phyloP scores from a whole-genome alignment of 2,113 vertebrate species.

The Cranoglanis bouderius region DNA sequence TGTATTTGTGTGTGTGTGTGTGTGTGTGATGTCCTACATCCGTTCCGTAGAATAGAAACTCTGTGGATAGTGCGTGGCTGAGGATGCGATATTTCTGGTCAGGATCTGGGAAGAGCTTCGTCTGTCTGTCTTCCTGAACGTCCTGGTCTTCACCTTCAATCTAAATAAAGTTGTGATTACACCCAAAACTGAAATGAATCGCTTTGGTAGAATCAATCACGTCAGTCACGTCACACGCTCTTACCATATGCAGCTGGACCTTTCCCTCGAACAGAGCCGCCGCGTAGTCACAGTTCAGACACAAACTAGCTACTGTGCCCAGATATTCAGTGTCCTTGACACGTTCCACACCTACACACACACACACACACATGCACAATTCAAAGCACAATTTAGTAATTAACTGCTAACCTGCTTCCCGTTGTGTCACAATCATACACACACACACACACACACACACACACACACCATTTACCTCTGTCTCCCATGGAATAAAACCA shows the following conservation, averaged over 20 bases:
- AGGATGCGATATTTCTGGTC: conserved; percentile 86
- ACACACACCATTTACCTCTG: conserved; percentile 70
- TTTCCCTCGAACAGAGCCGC: conserved; percentile 94
- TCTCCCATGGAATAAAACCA: conserved; percentile 93
- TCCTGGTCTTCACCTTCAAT: conserved; percentile 84
- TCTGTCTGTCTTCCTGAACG: conserved; percentile 86
- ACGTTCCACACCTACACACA: conserved; percentile 78
- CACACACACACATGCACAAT: conserved; percentile 16
- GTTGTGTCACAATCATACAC: not conserved
- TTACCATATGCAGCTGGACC: conserved; percentile 95
- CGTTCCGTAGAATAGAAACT: conserved; percentile 96
- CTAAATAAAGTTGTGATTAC: conserved; percentile 61
- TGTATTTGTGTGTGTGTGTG: not conserved
- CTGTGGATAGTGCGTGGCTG: conserved; percentile 87
- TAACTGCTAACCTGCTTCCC: not conserved
- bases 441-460: not conserved
- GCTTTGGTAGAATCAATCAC: not conserved
- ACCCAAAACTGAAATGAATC: not conserved
- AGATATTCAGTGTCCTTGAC: conserved; percentile 93
- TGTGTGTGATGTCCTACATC: conserved; percentile 77
- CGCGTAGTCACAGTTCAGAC: conserved; percentile 91
- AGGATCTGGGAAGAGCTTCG: conserved; percentile 86
- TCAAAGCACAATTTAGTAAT: not conserved
- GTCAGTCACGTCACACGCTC: conserved; percentile 42
- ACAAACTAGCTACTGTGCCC: conserved; percentile 88